These are phyloP conservation scores for Heliconius hortense DNA, from an alignment of 2,888 invertebrate genomes.

Conservation along the genomic window DNA sequence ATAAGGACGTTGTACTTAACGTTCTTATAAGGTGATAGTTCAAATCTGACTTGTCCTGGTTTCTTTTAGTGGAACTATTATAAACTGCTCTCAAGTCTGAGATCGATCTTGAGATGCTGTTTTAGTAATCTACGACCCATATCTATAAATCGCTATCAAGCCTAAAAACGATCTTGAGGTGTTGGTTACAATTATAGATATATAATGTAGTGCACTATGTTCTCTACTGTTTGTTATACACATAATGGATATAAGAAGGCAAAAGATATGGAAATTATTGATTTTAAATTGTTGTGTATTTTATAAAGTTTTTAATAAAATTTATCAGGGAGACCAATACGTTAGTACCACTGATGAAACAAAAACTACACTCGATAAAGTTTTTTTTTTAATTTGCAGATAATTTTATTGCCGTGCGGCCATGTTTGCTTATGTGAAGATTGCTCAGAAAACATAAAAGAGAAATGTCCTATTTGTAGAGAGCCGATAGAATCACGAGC, in stretches of 20 bases:
- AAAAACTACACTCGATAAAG: not conserved
- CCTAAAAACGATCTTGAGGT: too few species aligned
- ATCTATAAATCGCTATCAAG: too few species aligned
- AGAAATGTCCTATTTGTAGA: slow-evolving; percentile 91
- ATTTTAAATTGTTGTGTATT: not conserved
- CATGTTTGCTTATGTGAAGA: slow-evolving; percentile 95
- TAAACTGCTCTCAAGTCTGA: too few species aligned
- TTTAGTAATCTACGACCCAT: too few species aligned
- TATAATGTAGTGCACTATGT: not conserved
- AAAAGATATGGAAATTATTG: not conserved
- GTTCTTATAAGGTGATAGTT: not conserved
- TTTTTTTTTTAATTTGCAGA: slow-evolving; percentile 69
- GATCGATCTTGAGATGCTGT: too few species aligned
- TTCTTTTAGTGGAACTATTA: not conserved
- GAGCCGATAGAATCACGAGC: slow-evolving; percentile 85
- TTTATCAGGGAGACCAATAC: not conserved
- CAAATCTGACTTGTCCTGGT: not conserved
- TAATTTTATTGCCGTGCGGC: slow-evolving; percentile 93
- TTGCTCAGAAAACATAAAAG: slow-evolving; percentile 87
- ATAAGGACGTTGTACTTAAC: too few species aligned
- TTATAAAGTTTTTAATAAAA: not conserved
- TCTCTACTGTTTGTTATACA: not conserved
- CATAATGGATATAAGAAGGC: not conserved
- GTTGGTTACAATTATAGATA: too few species aligned
- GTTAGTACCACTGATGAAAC: not conserved